Evolutionary conservation across 2,888 invertebrate genomes (phyloP), one percentile per base, ranked within the genome.

Genomic region (Lampropteryx suffumata): DNA sequence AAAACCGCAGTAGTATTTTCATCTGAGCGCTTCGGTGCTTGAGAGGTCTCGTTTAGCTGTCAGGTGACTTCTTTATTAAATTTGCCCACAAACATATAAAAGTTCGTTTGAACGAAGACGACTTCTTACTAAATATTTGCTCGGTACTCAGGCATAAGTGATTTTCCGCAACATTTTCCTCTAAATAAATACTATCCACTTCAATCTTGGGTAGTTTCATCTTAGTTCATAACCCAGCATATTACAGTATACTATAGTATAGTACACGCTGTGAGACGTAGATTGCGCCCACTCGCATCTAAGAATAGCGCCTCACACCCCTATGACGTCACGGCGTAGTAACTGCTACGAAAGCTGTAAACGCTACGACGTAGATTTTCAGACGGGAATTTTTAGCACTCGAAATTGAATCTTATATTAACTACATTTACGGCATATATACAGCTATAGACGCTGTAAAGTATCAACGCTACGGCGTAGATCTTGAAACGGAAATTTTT

Each of bases 281-380:
- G 33, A 27, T 42, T 33, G 14, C 42, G 26, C 76, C 73, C 69
- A 75, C 78, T 69, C 71, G 35, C 40, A 21, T 10, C 59, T 55
- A 3, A 44, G 56, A 79, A 79, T 79, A 79, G 73, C 67, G 69
- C 79, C 79, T 49, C 76, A 76, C 62, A 62, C 76, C 64, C 44
- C 49, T 13, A 41, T 50, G 62, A 63, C 70, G 69, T 68, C 70
- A 67, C 61, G 1, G 1, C 47, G 32, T 34, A 43, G 43, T 3
- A 52, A 45, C 62, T 64, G 55, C 59, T 58, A 50, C 56, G 52
- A 59, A 46, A 35, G 14, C 43, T 52, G 51, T 34, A 24, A 17
- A 27, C 13, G 42, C 51, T 52, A 47, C 46, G 52, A 34, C 52
- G 52, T 47, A 43, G 42, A 29, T 29, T 32, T 47, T 17, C 12